These are phyloP conservation scores for Chloebia gouldiae DNA, from an alignment of 2,113 vertebrate species.

Conservation along the genomic window DNA sequence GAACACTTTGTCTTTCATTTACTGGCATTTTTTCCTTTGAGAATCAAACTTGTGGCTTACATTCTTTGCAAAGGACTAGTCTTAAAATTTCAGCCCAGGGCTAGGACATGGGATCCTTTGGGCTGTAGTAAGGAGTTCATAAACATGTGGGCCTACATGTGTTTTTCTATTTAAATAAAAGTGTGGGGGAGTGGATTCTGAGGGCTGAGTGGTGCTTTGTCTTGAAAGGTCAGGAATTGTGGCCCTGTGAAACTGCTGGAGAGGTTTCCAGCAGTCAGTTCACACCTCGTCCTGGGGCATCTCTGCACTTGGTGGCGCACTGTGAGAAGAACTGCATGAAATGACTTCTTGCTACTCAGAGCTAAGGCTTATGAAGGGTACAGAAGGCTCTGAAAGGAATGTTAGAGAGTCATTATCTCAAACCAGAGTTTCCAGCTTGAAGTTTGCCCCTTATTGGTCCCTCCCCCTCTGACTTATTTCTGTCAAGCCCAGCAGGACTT, in stretches of 20 bases:
- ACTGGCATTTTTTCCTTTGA: slow-evolving; percentile 41
- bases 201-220: neutral
- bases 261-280: neutral
- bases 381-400: neutral
- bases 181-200: neutral
- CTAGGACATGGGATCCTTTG: neutral
- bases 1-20: slow-evolving; percentile 82
- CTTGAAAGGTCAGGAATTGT: neutral
- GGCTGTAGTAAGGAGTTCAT: neutral
- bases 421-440: neutral
- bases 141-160: neutral
- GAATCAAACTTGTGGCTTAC: neutral
- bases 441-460: neutral
- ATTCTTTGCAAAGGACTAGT: neutral
- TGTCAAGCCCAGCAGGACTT: neutral
- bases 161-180: neutral
- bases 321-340: neutral
- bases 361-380: neutral
- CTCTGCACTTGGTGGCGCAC: neutral
- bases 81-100: neutral
- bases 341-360: neutral
- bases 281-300: neutral
- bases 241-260: neutral
- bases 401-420: neutral
- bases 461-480: neutral